Evolutionary conservation across 2,797 vertebrate genomes (phyloP).

Genomic region (Syndactyla subalaris): DNA sequence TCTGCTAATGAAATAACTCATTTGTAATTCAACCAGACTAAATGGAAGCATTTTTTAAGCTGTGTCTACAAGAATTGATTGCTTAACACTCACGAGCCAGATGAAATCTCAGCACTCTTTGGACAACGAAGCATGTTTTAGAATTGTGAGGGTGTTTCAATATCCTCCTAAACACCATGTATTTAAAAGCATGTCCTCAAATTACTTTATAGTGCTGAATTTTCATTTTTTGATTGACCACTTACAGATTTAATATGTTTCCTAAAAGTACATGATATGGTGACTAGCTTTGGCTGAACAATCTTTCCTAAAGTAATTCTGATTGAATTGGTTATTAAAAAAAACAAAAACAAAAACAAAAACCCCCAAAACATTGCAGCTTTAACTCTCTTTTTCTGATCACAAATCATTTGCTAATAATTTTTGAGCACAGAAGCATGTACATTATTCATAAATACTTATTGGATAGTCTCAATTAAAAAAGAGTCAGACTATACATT

Average conservation of each 20-base stretch:
- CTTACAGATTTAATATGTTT: conserved; percentile 1
- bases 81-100: conserved; percentile 15
- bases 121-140: conserved; percentile 12
- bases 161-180: conserved; percentile 11
- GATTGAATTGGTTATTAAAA: conserved; percentile 18
- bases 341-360: neutral
- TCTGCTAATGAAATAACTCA: conserved; percentile 64
- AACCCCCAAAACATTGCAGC: neutral
- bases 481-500: neutral
- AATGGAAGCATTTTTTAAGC: conserved; percentile 36
- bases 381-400: neutral
- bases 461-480: neutral
- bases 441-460: neutral
- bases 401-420: neutral
- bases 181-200: conserved; percentile 27
- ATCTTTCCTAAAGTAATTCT: conserved; percentile 9
- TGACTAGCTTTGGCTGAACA: neutral
- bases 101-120: conserved; percentile 16
- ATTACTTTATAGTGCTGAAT: conserved; percentile 33
- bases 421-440: neutral
- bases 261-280: neutral
- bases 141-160: conserved; percentile 8
- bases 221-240: conserved; percentile 15
- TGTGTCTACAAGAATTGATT: conserved; percentile 31
- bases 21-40: conserved; percentile 62